These are phyloP conservation scores for Drosophila sechellia DNA, from an alignment of 1,140 invertebrate genomes.

Conservation along the genomic window DNA sequence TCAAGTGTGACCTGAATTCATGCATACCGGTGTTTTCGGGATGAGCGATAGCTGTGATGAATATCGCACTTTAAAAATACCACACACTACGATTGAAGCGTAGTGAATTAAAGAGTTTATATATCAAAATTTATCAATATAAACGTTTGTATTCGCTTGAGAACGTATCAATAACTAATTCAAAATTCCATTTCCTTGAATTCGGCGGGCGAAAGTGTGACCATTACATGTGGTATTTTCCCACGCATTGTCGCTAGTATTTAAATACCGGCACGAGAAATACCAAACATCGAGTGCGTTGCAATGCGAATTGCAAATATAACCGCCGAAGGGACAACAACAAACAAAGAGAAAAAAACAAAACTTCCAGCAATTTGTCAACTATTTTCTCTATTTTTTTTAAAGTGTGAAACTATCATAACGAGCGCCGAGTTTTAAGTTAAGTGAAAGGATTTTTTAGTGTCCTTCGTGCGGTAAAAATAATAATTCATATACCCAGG, in stretches of 20 bases:
- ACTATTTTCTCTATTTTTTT: constrained; percentile 8
- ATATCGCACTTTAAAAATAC: background rate
- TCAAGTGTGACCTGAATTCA: background rate
- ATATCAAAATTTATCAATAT: too few species aligned
- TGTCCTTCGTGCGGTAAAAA: too few species aligned
- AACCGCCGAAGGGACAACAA: constrained; percentile 4
- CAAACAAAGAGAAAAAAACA: constrained; percentile 1
- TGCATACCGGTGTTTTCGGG: background rate
- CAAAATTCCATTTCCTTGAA: background rate
- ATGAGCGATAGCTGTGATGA: background rate
- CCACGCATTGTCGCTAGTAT: background rate
- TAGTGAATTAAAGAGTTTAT: too few species aligned
- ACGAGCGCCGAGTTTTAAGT: too few species aligned
- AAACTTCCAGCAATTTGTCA: background rate
- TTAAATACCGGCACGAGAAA: background rate
- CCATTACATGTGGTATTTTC: background rate
- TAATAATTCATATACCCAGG: background rate
- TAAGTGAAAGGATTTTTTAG: too few species aligned
- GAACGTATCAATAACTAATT: too few species aligned
- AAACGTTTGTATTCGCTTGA: too few species aligned
- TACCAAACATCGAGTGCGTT: background rate
- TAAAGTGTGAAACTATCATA: background rate
- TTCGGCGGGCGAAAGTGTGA: background rate
- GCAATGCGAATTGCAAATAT: constrained; percentile 6
- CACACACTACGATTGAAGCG: too few species aligned